phyloP scores from a whole-genome alignment of 1,140 invertebrate genomes.

The Drosophila punjabiensis region DNA sequence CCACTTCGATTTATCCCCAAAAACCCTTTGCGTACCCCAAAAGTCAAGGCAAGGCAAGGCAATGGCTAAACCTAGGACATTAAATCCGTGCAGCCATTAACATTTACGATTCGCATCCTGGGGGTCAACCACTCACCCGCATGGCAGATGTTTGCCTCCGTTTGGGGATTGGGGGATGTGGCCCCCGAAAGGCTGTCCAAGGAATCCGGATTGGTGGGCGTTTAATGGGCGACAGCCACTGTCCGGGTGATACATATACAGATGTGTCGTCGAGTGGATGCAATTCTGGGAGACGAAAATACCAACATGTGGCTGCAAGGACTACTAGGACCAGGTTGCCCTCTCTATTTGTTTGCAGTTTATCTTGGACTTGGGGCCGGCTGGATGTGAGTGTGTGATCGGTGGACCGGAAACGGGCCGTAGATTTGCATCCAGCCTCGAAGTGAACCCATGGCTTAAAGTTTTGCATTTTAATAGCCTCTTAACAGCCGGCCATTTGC shows the following conservation, averaged over 20 bases:
- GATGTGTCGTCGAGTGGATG: constrained; percentile 28
- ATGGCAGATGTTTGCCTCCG: constrained; percentile 32
- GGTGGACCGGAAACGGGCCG: constrained; percentile 18
- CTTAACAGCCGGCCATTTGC: constrained; percentile 50
- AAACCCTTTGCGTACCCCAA: constrained; percentile 28
- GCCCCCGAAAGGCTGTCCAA: neutral
- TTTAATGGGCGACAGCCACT: constrained; percentile 48
- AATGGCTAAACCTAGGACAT: constrained; percentile 30
- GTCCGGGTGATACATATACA: constrained; percentile 12
- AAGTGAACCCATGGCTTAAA: constrained; percentile 21
- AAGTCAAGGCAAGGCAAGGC: constrained; percentile 30
- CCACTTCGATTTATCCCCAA: neutral
- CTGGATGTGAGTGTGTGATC: neutral
- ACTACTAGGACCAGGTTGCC: constrained; percentile 14
- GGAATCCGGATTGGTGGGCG: constrained; percentile 33
- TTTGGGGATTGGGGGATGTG: constrained; percentile 21
- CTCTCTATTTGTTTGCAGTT: constrained; percentile 43
- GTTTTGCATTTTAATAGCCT: constrained; percentile 77
- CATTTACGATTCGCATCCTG: constrained; percentile 63
- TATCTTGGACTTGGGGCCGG: constrained; percentile 35
- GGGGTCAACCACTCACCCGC: constrained; percentile 29
- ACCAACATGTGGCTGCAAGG: constrained; percentile 30
- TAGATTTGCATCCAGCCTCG: constrained; percentile 34
- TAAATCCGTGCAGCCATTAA: constrained; percentile 59
- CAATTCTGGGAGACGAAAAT: constrained; percentile 44